phyloP scores from a whole-genome alignment of 2,797 vertebrate genomes.

The Paratrypauchen microcephalus region DNA sequence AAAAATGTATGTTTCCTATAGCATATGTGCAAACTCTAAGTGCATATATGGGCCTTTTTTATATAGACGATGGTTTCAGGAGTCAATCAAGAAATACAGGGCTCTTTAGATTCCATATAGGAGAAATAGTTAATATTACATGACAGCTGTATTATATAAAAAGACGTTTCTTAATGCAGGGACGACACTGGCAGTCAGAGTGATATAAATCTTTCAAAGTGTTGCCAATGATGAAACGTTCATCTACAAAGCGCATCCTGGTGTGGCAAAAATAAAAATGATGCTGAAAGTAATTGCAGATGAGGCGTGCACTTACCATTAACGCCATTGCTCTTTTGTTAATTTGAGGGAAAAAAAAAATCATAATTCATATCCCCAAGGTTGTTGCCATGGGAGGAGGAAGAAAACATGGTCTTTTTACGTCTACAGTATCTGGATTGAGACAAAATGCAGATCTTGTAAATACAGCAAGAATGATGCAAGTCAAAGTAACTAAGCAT shows the following conservation, averaged over 20 bases:
- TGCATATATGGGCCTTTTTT: constrained; percentile 9
- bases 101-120: constrained; percentile 9
- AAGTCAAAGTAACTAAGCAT: constrained; percentile 45
- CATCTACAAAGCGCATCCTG: constrained; percentile 5
- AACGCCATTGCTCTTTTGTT: constrained; percentile 11
- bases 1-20: constrained; percentile 19
- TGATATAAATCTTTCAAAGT: constrained; percentile 26
- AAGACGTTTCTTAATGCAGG: not conserved
- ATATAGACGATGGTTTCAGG: constrained; percentile 13
- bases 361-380: constrained; percentile 41
- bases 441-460: constrained; percentile 37
- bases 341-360: constrained; percentile 14
- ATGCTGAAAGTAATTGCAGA: constrained; percentile 11
- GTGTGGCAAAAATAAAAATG: constrained; percentile 28
- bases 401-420: constrained; percentile 17
- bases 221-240: constrained; percentile 30
- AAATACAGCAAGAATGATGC: constrained; percentile 45
- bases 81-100: not conserved
- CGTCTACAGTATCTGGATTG: constrained; percentile 26
- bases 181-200: not conserved
- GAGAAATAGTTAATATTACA: not conserved
- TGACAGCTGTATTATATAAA: not conserved
- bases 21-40: not conserved
- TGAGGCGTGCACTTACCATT: constrained; percentile 7
- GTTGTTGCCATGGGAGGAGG: constrained; percentile 34